Conservation (phyloP, 2,888 invertebrate genomes). For the Campaea margaritaria region DNA sequence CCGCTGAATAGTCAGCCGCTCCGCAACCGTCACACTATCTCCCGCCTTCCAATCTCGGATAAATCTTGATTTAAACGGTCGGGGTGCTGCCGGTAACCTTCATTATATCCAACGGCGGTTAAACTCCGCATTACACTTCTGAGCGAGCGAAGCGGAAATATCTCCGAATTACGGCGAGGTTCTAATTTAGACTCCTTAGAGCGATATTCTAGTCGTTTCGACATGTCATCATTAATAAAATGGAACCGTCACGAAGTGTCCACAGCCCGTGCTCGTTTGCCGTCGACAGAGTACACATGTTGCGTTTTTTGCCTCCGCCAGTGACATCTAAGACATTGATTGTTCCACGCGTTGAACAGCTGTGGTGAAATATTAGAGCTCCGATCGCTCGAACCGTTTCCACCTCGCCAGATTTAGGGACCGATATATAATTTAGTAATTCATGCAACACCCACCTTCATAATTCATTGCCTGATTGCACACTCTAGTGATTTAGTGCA, state of each 20-base stretch:
- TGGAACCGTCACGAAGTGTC: constrained; percentile 57
- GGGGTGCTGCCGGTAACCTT: constrained; percentile 57
- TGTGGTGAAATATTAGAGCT: constrained; percentile 70
- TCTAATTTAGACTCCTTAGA: constrained; percentile 31
- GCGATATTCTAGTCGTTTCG: constrained; percentile 43
- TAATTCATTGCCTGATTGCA: constrained; percentile 73
- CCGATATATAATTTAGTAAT: constrained; percentile 73
- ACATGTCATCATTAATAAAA: constrained; percentile 53
- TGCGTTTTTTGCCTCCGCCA: constrained; percentile 64
- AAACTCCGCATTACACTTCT: constrained; percentile 34
- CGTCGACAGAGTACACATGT: constrained; percentile 64
- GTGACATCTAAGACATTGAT: constrained; percentile 72
- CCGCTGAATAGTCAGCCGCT: constrained; percentile 75
- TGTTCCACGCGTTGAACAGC: constrained; percentile 68
- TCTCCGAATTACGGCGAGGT: constrained; percentile 32
- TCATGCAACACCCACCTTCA: constrained; percentile 72
- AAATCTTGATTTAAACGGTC: constrained; percentile 65
- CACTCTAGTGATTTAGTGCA: constrained; percentile 73
- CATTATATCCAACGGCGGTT: constrained; percentile 50
- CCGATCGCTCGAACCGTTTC: constrained; percentile 54
- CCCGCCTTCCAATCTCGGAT: constrained; percentile 62
- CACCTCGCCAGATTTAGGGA: constrained; percentile 60
- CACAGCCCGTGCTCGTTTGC: constrained; percentile 68
- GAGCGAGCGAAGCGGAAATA: constrained; percentile 38
- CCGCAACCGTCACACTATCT: constrained; percentile 69